Conservation (phyloP, 1,140 invertebrate species). For the Asobara japonica region DNA sequence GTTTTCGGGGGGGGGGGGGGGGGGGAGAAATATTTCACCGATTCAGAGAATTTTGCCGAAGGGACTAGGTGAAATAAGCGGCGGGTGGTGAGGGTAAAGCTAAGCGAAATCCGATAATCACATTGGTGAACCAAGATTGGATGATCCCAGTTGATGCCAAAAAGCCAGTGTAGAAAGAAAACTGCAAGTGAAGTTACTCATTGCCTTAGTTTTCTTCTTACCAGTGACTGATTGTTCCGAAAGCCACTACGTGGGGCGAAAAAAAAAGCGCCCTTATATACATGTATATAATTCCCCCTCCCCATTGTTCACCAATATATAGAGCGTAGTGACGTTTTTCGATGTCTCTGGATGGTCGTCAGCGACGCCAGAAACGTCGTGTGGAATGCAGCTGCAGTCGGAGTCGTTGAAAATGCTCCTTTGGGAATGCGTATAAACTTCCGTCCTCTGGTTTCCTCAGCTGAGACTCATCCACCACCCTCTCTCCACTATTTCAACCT, state of each 20-base stretch:
- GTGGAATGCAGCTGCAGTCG: neutral
- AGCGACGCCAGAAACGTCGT: neutral
- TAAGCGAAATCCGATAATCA: conserved; percentile 38
- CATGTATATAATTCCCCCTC: neutral
- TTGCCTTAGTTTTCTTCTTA: neutral
- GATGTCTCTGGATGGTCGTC: conserved; percentile 8
- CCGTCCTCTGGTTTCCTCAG: neutral
- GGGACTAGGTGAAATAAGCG: too few species aligned
- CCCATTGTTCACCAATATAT: neutral
- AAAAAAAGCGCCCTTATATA: neutral
- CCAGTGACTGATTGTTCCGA: neutral
- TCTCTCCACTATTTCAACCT: neutral
- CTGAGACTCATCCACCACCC: neutral
- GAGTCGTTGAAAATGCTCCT: neutral
- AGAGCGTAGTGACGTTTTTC: neutral
- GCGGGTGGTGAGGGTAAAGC: neutral
- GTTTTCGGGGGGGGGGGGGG: neutral
- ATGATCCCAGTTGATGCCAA: conserved; percentile 17
- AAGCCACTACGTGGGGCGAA: neutral
- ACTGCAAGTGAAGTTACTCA: neutral
- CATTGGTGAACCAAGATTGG: conserved; percentile 29
- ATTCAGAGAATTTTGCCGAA: neutral
- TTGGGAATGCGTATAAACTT: conserved; percentile 12
- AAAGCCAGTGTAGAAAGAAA: conserved; percentile 1
- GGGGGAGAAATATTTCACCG: neutral